These are phyloP conservation scores for Sclerurus mexicanus DNA, from an alignment of 2,113 vertebrate genomes.

Conservation along the genomic window DNA sequence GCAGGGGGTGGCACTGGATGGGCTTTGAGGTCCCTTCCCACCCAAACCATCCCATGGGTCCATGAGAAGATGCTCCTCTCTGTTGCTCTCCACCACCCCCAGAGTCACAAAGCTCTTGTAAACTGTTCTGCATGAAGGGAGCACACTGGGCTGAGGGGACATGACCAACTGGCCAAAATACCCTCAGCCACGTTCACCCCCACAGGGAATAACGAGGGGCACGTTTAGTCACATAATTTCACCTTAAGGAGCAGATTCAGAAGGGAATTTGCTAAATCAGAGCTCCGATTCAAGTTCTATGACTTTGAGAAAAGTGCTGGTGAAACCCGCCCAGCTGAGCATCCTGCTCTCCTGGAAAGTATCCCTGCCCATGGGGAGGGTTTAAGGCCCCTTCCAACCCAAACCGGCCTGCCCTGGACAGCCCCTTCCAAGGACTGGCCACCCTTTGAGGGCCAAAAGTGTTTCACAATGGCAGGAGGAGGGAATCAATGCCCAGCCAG, in stretches of 20 bases:
- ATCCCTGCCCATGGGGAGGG: too few relatives aligned
- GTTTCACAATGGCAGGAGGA: rapidly evolving
- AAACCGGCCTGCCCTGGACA: neutral
- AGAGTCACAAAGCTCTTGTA: neutral
- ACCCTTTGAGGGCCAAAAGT: neutral
- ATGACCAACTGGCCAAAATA: neutral
- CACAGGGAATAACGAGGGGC: rapidly evolving
- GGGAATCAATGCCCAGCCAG: rapidly evolving
- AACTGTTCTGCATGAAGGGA: rapidly evolving
- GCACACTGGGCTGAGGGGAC: neutral
- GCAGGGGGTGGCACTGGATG: rapidly evolving
- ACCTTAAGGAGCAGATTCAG: neutral
- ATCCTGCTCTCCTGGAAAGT: rapidly evolving
- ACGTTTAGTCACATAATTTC: neutral
- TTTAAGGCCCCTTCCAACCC: neutral
- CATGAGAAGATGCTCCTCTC: neutral
- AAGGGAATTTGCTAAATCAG: neutral
- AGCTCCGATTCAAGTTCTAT: neutral
- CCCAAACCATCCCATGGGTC: neutral
- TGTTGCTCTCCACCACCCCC: neutral
- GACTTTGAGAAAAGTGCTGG: neutral
- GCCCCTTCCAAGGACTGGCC: neutral
- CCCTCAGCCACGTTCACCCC: neutral
- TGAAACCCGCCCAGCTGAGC: neutral
- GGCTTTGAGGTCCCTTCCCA: neutral